phyloP scores from a whole-genome alignment of 2,888 invertebrate genomes.

The Furcula furcula region DNA sequence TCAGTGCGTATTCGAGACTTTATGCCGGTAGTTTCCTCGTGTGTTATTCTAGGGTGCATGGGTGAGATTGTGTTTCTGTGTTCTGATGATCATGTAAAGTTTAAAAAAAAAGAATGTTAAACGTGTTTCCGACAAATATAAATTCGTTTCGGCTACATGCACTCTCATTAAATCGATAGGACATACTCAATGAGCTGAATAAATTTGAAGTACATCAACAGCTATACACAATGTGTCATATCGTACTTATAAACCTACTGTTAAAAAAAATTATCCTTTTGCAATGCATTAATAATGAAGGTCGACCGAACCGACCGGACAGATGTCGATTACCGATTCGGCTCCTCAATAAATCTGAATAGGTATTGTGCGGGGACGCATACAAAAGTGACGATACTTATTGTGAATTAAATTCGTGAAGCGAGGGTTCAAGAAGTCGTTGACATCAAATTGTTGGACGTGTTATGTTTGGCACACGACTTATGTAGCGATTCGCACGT shows the following conservation, averaged over 20 bases:
- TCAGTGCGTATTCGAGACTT: too few species aligned
- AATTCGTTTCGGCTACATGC: not conserved
- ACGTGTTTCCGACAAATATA: too few species aligned
- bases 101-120: too few species aligned
- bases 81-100: too few species aligned
- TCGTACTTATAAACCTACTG: conserved; percentile 29
- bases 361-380: conserved; percentile 69
- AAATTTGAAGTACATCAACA: conserved; percentile 2
- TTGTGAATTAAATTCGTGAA: conserved; percentile 61
- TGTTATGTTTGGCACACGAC: conserved; percentile 28
- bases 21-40: too few species aligned
- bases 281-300: conserved; percentile 48
- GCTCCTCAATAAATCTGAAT: conserved; percentile 66
- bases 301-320: conserved; percentile 65
- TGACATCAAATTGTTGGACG: conserved; percentile 55
- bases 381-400: conserved; percentile 58
- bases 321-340: conserved; percentile 60
- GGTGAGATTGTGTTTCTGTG: too few species aligned
- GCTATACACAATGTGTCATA: conserved; percentile 23
- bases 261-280: conserved; percentile 38
- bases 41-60: too few species aligned
- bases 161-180: not conserved
- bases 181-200: not conserved
- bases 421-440: conserved; percentile 55
- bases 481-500: conserved; percentile 26